Evolutionary conservation across 2,888 invertebrate genomes (phyloP), one percentile per base, ranked within the genome.

Genomic region (Timema podura): DNA sequence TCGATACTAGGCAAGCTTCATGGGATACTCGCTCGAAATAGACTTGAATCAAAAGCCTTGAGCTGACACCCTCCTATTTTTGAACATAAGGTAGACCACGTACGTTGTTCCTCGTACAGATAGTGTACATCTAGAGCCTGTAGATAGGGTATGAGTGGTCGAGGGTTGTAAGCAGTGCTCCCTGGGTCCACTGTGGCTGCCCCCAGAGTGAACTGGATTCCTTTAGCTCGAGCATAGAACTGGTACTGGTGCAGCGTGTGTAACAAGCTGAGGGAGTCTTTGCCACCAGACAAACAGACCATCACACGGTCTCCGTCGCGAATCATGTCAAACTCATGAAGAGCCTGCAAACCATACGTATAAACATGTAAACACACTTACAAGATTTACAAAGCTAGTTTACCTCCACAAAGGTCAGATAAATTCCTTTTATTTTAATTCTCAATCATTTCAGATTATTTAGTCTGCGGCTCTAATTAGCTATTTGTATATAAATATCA

Each of bases 171-270:
- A 5, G 85, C 81, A 0, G 83, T 80, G 70, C 85, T 85, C 73
- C 86, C 85, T 0, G 88, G 87, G 79, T 93, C 93, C 54, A 95
- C 90, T 3, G 92, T 92, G 0, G 92, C 90, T 1, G 91, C 90
- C 69, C 83, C 86, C 67, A 86, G 80, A 74, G 78, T 87, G 79
- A 95, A 95, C 75, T 88, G 85, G 59, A 92, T 85, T 13, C 92
- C 93, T 79, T 91, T 89, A 2, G 88, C 87, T 70, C 88, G 83
- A 6, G 89, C 87, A 77, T 92, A 90, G 80, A 88, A 91, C 82
- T 92, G 91, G 80, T 93, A 93, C 79, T 95, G 94, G 69, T 91
- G 88, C 76, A 96, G 82, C 0, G 91, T 89, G 79, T 96, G 95
- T 0, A 96, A 83, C 10, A 96, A 83, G 0, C 91, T 90, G n/a